Conservation (phyloP, 1,140 invertebrate species). For the Patella vulgata region DNA sequence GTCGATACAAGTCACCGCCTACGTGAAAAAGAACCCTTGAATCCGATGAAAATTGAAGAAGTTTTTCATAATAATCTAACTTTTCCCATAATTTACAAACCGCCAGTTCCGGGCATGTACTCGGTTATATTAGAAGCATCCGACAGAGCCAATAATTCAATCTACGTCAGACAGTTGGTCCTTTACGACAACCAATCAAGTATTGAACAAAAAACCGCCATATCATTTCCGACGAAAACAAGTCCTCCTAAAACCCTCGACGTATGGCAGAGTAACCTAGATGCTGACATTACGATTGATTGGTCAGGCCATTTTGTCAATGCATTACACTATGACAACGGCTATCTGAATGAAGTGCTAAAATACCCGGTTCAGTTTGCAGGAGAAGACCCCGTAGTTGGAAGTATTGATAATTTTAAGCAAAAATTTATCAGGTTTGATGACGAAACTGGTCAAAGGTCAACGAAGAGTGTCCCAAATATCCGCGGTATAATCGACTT, state of each 20-base stretch:
- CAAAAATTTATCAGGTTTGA: too few species aligned
- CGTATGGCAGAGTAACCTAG: conserved; percentile 12
- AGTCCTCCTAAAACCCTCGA: conserved; percentile 10
- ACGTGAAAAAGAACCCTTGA: conserved; percentile 11
- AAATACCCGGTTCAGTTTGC: not conserved
- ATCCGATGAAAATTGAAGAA: conserved; percentile 7
- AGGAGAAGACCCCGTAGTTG: conserved; percentile 1
- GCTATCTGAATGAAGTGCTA: conserved; percentile 19
- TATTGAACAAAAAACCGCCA: conserved; percentile 84
- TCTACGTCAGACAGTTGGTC: conserved; percentile 20
- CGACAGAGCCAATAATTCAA: conserved; percentile 33
- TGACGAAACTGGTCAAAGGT: too few species aligned
- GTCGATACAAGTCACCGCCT: conserved; percentile 9
- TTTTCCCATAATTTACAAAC: conserved; percentile 4
- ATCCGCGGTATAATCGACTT: too few species aligned
- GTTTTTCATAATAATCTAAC: not conserved
- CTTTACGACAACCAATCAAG: conserved; percentile 65
- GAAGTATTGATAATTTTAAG: too few species aligned
- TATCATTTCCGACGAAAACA: conserved; percentile 73
- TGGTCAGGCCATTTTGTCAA: conserved; percentile 36
- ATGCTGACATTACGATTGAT: not conserved
- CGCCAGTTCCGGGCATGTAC: conserved; percentile 30
- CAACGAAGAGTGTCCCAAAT: too few species aligned
- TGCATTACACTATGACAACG: conserved; percentile 21
- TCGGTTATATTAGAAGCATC: conserved; percentile 28